phyloP scores from a whole-genome alignment of 2,888 invertebrate species.

The Ormyrus thymus region DNA sequence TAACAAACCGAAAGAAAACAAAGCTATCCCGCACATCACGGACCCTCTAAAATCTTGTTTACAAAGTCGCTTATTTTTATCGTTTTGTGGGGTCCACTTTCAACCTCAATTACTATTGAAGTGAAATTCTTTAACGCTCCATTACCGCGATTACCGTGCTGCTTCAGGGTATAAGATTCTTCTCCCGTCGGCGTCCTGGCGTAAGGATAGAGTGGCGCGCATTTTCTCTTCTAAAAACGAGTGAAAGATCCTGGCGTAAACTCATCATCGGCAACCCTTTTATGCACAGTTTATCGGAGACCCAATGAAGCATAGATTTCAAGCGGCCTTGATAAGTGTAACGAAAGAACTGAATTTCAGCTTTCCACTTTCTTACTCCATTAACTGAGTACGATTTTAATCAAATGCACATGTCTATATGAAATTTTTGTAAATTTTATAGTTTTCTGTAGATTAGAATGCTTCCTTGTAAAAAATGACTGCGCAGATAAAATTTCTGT shows the following conservation, averaged over 20 bases:
- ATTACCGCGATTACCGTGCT: constrained; percentile 38
- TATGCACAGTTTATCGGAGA: constrained; percentile 7
- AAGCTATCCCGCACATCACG: not conserved
- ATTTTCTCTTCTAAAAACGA: constrained; percentile 1
- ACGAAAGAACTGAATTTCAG: not conserved
- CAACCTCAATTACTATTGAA: constrained; percentile 34
- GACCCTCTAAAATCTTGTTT: not conserved
- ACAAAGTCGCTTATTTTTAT: constrained; percentile 36
- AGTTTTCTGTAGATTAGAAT: too few species aligned
- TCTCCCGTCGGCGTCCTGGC: not conserved
- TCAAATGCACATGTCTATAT: too few species aligned
- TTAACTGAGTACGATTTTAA: too few species aligned
- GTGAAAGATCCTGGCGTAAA: constrained; percentile 1
- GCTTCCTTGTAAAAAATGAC: too few species aligned
- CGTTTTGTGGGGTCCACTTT: constrained; percentile 27
- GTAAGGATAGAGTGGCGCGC: too few species aligned
- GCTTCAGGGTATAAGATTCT: constrained; percentile 9
- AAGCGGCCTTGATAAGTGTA: constrained; percentile 59
- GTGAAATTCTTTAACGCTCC: constrained; percentile 45
- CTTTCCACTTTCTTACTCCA: not conserved
- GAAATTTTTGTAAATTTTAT: too few species aligned
- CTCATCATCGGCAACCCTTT: not conserved
- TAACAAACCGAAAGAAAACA: not conserved
- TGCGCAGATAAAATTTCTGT: too few species aligned
- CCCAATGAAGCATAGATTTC: constrained; percentile 45